Percentiles rank a stretch among this genome's conserved stretches.
phyloP scores from a whole-genome alignment of 2,888 invertebrate species.

The Gymnocheta viridis region DNA sequence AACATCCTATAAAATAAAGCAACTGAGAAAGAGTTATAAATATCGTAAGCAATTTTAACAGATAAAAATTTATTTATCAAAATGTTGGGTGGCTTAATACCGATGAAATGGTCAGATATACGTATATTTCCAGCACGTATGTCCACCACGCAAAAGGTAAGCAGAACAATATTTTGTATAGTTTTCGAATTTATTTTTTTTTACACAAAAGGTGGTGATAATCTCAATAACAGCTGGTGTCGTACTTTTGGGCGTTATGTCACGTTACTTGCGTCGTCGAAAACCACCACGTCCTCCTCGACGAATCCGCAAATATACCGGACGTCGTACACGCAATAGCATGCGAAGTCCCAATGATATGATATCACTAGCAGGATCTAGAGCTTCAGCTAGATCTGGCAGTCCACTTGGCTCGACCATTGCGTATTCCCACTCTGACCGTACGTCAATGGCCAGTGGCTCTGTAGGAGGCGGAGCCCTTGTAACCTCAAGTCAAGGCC shows the following conservation, averaged over 20 bases:
- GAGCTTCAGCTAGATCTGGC: constrained; percentile 84
- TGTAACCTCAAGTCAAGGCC: constrained; percentile 61
- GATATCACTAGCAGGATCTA: constrained; percentile 86
- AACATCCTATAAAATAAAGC: neutral
- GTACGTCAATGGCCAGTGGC: constrained; percentile 87
- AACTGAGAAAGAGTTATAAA: neutral
- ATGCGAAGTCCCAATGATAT: constrained; percentile 88
- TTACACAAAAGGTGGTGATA: constrained; percentile 81
- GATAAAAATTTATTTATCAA: neutral
- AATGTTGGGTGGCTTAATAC: constrained; percentile 75
- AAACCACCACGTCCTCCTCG: constrained; percentile 85
- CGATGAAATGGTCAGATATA: constrained; percentile 75
- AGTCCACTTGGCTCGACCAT: constrained; percentile 85
- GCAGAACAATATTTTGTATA: neutral
- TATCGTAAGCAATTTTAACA: neutral
- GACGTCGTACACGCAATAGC: constrained; percentile 84
- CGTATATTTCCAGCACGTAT: constrained; percentile 79
- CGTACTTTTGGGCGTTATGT: constrained; percentile 90
- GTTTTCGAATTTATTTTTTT: neutral
- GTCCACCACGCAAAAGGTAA: constrained; percentile 81
- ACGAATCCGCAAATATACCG: constrained; percentile 84
- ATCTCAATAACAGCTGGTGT: constrained; percentile 85
- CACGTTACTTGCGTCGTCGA: constrained; percentile 89
- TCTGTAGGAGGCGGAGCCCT: constrained; percentile 84
- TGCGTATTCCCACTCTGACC: constrained; percentile 84